Conservation (phyloP, 2,888 invertebrate species). For the Eupithecia tripunctaria region DNA sequence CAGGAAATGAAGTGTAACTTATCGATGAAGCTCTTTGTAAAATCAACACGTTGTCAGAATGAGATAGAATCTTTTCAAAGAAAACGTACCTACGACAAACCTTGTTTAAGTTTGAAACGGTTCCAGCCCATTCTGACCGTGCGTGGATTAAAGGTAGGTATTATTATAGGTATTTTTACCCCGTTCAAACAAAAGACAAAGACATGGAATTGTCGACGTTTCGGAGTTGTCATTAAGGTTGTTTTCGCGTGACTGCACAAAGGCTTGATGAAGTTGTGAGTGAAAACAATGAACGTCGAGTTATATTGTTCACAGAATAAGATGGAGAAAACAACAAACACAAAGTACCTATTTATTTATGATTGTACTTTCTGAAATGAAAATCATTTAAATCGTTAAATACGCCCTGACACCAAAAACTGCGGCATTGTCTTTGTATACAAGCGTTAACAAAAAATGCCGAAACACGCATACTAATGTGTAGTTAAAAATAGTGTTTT, state of each 20-base stretch:
- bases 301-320: neutral
- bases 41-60: no score
- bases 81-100: neutral
- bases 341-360: neutral
- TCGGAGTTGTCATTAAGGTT: slow-evolving; percentile 6
- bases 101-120: neutral
- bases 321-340: neutral
- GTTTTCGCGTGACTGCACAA: slow-evolving; percentile 12
- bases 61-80: no score
- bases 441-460: no score
- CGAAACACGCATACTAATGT: no score
- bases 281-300: slow-evolving; percentile 2
- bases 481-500: no score
- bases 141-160: neutral
- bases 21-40: no score
- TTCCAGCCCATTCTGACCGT: neutral
- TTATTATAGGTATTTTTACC: neutral
- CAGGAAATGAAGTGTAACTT: neutral
- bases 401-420: no score
- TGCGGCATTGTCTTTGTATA: no score
- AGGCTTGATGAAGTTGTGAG: slow-evolving; percentile 4
- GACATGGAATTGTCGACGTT: neutral
- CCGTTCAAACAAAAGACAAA: neutral
- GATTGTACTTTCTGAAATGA: neutral
- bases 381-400: no score